Base-by-base conservation (phyloP, 2,113 vertebrate species). In the Cyprinus carpio region DNA sequence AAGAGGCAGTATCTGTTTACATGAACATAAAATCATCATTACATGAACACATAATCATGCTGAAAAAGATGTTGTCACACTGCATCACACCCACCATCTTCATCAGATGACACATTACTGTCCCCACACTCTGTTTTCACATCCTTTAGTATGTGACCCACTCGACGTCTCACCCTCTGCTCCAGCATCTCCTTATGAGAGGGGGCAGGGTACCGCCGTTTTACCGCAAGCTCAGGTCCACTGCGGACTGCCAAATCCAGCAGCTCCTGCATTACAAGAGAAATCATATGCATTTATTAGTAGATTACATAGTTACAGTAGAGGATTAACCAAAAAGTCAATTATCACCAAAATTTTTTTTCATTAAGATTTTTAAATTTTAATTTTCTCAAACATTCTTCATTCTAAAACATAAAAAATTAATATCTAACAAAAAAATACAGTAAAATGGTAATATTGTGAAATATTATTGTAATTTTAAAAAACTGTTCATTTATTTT, bases 61-160 rank as follows among this genome's bases (percentile, higher is more conserved):
- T 11, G 40, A 29, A 75, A 5, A 74, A 6, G 18, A 56, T 10
- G 4, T 78, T 82, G 4, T 40, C 20, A 71, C 34, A 12, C 67
- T 40, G 34, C 67, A 40, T 71, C 37, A 34, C 11, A 60, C 90
- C 93, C 91, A 99, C 97, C 98, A 72, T 99, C 98, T 83, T 99
- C 98, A 87, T 99, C 98, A 12, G 98, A 99, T 6, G 98, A 99
- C 86, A 95, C 90, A 1, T 95, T 93, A 25, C 95, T 96, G 87
- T 99, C 98, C 7, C 95, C 97, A 91, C 98, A 99, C 84, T 99
- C 97, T 23, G 94, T 94, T 86, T 98, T 98, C 84, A 99, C 96
- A 60, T 99, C 98, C 88, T 94, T 94, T 87, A 99, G 89, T 80
- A 99, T 97, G 79, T 96, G 96, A 85, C 94, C 88, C 84, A 98